These are phyloP conservation scores for Pseudoips prasinana DNA, from an alignment of 2,888 invertebrate species.

Conservation along the genomic window DNA sequence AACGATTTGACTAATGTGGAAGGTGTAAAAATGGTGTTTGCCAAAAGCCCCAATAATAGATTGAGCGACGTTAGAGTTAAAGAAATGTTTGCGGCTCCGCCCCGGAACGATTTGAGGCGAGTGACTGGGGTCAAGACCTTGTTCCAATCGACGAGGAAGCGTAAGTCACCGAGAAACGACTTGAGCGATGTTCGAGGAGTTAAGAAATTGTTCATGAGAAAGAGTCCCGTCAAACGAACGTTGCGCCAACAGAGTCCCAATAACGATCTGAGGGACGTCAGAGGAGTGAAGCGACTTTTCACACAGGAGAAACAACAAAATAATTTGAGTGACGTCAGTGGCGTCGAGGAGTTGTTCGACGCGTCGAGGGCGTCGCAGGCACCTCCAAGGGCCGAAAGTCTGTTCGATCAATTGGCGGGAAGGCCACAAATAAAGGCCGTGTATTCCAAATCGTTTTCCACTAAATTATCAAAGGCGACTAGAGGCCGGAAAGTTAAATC, in stretches of 20 bases:
- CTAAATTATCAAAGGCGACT: slow-evolving; percentile 25
- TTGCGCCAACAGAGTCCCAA: slow-evolving; percentile 42
- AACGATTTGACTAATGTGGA: slow-evolving; percentile 62
- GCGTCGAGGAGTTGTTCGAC: slow-evolving; percentile 58
- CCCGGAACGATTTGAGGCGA: slow-evolving; percentile 41
- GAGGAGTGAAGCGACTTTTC: slow-evolving; percentile 54
- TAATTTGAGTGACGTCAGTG: slow-evolving; percentile 52
- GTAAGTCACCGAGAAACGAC: slow-evolving; percentile 54
- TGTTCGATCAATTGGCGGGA: slow-evolving; percentile 55
- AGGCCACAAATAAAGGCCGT: slow-evolving; percentile 46
- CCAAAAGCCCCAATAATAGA: slow-evolving; percentile 53
- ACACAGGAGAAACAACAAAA: slow-evolving; percentile 26
- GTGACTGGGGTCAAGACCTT: slow-evolving; percentile 47
- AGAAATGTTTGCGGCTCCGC: slow-evolving; percentile 45
- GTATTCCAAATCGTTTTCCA: slow-evolving; percentile 58
- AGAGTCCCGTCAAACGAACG: slow-evolving; percentile 51
- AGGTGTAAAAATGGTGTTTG: slow-evolving; percentile 63
- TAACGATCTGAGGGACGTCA: slow-evolving; percentile 56
- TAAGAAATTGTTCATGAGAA: slow-evolving; percentile 46
- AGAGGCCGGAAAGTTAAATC: slow-evolving; percentile 39
- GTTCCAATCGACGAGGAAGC: slow-evolving; percentile 31
- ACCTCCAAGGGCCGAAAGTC: slow-evolving; percentile 37
- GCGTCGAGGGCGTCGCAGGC: slow-evolving; percentile 31
- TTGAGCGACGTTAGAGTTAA: slow-evolving; percentile 54
- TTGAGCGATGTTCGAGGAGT: slow-evolving; percentile 62